Percentiles rank a stretch among this genome's conserved stretches.
Evolutionary conservation across 2,113 vertebrate species (phyloP).

Genomic region (Esox niger): DNA sequence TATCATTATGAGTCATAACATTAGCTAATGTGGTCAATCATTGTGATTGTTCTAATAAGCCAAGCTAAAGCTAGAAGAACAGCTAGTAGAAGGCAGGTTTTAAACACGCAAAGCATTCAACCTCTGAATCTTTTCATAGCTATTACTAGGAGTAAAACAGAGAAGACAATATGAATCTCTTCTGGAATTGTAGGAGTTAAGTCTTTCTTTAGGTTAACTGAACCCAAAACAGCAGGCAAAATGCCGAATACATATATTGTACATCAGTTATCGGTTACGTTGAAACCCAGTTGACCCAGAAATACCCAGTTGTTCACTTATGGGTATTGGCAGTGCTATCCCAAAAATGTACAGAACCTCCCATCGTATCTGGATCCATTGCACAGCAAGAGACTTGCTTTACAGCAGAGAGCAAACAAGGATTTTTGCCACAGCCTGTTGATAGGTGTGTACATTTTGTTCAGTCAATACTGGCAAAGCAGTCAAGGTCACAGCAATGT

Average conservation of each 20-base stretch:
- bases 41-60: constrained; percentile 43
- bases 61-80: constrained; percentile 28
- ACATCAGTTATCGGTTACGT: constrained; percentile 33
- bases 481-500: constrained; percentile 59
- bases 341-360: constrained; percentile 39
- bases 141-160: no score
- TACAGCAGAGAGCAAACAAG: constrained; percentile 55
- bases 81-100: not conserved
- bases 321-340: constrained; percentile 51
- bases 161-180: no score
- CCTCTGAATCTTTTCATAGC: no score
- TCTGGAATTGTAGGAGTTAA: no score
- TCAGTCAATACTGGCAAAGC: constrained; percentile 59
- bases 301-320: constrained; percentile 54
- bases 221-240: not conserved
- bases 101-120: not conserved
- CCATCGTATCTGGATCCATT: constrained; percentile 34
- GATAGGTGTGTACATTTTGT: constrained; percentile 70
- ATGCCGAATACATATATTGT: not conserved
- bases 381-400: constrained; percentile 65
- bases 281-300: no score
- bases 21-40: constrained; percentile 49
- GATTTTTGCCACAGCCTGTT: constrained; percentile 52
- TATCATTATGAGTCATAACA: constrained; percentile 56
- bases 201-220: not conserved